Base-by-base conservation (phyloP, 2,113 vertebrate species). In the Mustela lutreola region DNA sequence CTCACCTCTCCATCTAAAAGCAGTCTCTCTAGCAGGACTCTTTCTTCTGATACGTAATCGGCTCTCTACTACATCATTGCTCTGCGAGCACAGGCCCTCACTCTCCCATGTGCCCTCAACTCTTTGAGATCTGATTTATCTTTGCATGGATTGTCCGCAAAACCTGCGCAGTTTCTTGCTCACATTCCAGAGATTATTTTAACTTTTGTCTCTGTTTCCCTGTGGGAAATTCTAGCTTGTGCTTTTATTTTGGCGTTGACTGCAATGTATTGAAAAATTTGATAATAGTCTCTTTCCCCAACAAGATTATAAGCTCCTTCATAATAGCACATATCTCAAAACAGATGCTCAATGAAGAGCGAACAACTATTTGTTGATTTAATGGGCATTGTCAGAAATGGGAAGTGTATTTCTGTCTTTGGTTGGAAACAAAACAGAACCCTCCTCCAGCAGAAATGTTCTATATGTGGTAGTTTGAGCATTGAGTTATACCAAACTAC, bases 361-460 rank as follows among this genome's bases (percentile, higher is more conserved):
- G 15, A 60, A 33, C 28, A 65, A 36, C 6, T 58, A 21, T 93
- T 89, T 81, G 36, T 65, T 92, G 91, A 81, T 91, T n/a, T 82
- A 78, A 71, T 65, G 8, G 11, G 50, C 78, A 36, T 84, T 81
- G 56, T 24, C 48, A 89, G 48, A 95, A 85, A 62, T 91, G n/a
- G 75, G 18, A 58, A 95, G 45, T 45, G 11, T n/a, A 39, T 67
- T 92, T 96, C 31, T 78, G 33, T 60, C 39, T 82, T 92, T 81
- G 96, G 48, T 89, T 86, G 81, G 91, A 93, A 96, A 42, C 18
- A 82, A 71, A 96, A 91, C 19, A 36, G n/a, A 80, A 24, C 18
- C 16, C 14, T 70, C 21, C 36, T 91, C 11, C 63, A 36, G 1
- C 2, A 36, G 82, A 82, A 22, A n/a, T 31, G 1, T 62, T 94